Evolutionary conservation across 2,888 invertebrate genomes (phyloP), one percentile per base, ranked within the genome.

Genomic region (Ectropis crepuscularia): DNA sequence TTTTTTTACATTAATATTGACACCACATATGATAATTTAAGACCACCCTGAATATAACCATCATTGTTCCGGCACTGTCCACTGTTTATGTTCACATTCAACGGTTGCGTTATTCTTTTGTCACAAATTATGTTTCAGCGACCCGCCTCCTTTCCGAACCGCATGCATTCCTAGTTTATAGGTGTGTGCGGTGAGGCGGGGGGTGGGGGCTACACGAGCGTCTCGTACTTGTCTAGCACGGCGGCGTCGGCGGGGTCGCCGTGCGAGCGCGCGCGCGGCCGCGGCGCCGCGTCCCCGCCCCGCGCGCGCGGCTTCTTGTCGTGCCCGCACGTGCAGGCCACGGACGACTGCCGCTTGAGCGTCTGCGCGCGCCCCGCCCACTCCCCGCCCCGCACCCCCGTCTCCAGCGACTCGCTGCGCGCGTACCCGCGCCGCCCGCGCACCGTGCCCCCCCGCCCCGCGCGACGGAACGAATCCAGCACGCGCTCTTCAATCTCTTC

Each of bases 151-250:
- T 28, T 28, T 28, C 16, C 16, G 16, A 28, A 28, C 16, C 16
- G 16, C 16, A 28, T 2, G 16, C 16, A 28, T 28, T 28, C 16
- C 16, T 28, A 28, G 16, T 28, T 28, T 28, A 28, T 28, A 63
- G 59, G 65, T 65, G 55, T 53, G 16, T 28, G 16, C 59, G 65
- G 58, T 57, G 49, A 55, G 62, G 62, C 45, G 54, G 9, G 28
- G 39, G n/a, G 51, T 42, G 41, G 45, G 54, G 55, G 55, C 81
- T 89, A 92, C 49, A 93, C 93, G 62, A 93, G 87, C 16, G 93
- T 93, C 73, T 93, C 93, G 70, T 93, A 93, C 76, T 93, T 93
- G 71, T 93, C 93, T 39, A 93, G 87, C 50, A 93, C 92, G 67
- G 92, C 90, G 12, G 78, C 79, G 47, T 82, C 79, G 69, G 82